Conservation (phyloP, 2,888 invertebrate species). For the Sesia bembeciformis region DNA sequence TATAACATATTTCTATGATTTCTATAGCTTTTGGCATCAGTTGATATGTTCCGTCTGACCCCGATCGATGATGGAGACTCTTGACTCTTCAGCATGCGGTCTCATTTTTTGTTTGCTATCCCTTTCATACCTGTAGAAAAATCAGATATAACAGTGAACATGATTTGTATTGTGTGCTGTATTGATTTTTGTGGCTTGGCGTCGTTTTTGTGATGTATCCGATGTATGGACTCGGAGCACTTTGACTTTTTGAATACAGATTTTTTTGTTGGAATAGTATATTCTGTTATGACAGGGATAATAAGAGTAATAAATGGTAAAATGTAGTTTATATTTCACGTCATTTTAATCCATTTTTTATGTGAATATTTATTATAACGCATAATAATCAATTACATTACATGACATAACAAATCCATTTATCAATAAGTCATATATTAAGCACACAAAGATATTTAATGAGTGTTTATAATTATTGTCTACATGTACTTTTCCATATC, state of each 20-base stretch:
- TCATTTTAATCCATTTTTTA: no score
- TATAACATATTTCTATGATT: conserved; percentile 8
- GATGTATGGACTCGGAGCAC: conserved; percentile 3
- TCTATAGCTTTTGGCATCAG: conserved; percentile 11
- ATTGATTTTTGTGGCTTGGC: conserved; percentile 62
- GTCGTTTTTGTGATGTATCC: conserved; percentile 21
- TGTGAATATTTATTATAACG: no score
- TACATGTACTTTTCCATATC: no score
- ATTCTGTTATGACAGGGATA: no score
- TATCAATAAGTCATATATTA: no score
- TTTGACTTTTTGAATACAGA: not conserved
- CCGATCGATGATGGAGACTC: conserved; percentile 67
- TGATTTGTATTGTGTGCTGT: conserved; percentile 59
- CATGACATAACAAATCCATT: no score
- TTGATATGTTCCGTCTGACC: conserved; percentile 20
- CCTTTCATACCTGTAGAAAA: conserved; percentile 46
- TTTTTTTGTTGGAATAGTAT: not conserved
- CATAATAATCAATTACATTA: no score
- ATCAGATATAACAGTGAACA: conserved; percentile 37
- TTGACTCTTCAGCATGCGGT: conserved; percentile 53
- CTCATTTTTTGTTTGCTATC: conserved; percentile 50
- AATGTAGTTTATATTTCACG: no score
- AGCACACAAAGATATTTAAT: no score
- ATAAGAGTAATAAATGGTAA: no score
- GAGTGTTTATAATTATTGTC: no score